Percentiles rank a stretch among this genome's conserved stretches.
These are phyloP conservation scores for Pantala flavescens DNA, from an alignment of 1,140 invertebrate species.

Conservation along the genomic window DNA sequence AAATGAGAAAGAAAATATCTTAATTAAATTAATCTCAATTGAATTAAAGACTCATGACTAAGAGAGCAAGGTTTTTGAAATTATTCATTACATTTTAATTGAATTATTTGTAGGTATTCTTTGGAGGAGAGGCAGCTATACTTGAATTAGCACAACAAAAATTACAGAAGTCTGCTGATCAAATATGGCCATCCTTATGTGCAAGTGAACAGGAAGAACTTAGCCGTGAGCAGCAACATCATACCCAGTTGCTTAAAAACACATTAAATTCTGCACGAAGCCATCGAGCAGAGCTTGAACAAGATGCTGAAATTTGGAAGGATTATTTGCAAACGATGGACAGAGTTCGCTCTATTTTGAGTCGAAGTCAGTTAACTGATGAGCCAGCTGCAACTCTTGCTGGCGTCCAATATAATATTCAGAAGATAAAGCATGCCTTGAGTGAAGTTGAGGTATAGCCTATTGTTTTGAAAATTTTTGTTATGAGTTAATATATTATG, in stretches of 20 bases:
- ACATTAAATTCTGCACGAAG: slow-evolving; percentile 70
- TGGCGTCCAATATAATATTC: slow-evolving; percentile 64
- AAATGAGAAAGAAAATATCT: too few relatives aligned
- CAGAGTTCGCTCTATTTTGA: slow-evolving; percentile 59
- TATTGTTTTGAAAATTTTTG: slow-evolving; percentile 12
- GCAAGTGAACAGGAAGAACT: slow-evolving; percentile 69
- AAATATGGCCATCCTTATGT: slow-evolving; percentile 74
- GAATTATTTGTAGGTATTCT: slow-evolving; percentile 28
- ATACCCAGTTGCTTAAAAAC: slow-evolving; percentile 67
- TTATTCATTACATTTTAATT: background rate
- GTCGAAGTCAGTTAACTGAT: slow-evolving; percentile 59
- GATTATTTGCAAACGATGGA: slow-evolving; percentile 65
- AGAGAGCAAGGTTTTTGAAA: too few relatives aligned
- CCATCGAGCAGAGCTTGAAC: slow-evolving; percentile 59
- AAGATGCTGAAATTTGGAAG: slow-evolving; percentile 66
- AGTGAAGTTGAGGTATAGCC: slow-evolving; percentile 63
- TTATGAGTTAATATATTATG: background rate
- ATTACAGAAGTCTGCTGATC: slow-evolving; percentile 71
- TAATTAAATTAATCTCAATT: too few relatives aligned
- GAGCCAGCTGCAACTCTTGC: slow-evolving; percentile 64
- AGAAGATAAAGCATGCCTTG: slow-evolving; percentile 64
- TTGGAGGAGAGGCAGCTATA: slow-evolving; percentile 63
- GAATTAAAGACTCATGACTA: too few relatives aligned
- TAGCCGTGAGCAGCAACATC: slow-evolving; percentile 62
- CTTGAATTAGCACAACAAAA: slow-evolving; percentile 67